These are phyloP conservation scores for Tringa solitaria DNA, from an alignment of 2,113 vertebrate species.

Conservation along the genomic window DNA sequence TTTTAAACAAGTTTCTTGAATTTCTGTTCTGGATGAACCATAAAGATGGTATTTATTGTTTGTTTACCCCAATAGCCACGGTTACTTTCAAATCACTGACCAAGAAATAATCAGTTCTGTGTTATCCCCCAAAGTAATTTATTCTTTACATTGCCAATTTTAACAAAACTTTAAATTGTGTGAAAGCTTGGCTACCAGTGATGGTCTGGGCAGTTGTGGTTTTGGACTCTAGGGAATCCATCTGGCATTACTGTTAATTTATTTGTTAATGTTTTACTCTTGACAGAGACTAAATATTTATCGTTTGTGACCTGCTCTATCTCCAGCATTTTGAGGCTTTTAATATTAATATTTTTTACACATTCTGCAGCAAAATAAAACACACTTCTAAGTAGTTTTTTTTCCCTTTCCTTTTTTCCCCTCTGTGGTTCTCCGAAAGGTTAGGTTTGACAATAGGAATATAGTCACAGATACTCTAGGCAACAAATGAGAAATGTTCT, in stretches of 20 bases:
- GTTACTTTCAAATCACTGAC: not conserved
- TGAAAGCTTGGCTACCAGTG: not conserved
- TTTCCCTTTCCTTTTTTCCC: not conserved
- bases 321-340: constrained; percentile 10
- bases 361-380: constrained; percentile 12
- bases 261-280: constrained; percentile 7
- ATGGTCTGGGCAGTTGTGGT: not conserved
- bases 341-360: constrained; percentile 31
- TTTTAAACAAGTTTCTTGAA: not conserved
- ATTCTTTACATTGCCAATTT: not conserved
- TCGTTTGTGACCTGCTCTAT: not conserved
- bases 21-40: not conserved
- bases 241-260: not conserved
- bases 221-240: not conserved
- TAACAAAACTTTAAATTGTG: not conserved
- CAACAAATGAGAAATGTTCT: constrained; percentile 57
- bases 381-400: not conserved
- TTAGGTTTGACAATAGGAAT: constrained; percentile 56
- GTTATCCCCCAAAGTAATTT: not conserved
- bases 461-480: constrained; percentile 50
- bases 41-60: not conserved
- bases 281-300: constrained; percentile 7
- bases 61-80: not conserved
- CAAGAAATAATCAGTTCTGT: not conserved
- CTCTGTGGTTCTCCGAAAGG: constrained; percentile 51